phyloP scores from a whole-genome alignment of 92 coral and sea anemone genomes.

The Hydrozoanthus gracilis region DNA sequence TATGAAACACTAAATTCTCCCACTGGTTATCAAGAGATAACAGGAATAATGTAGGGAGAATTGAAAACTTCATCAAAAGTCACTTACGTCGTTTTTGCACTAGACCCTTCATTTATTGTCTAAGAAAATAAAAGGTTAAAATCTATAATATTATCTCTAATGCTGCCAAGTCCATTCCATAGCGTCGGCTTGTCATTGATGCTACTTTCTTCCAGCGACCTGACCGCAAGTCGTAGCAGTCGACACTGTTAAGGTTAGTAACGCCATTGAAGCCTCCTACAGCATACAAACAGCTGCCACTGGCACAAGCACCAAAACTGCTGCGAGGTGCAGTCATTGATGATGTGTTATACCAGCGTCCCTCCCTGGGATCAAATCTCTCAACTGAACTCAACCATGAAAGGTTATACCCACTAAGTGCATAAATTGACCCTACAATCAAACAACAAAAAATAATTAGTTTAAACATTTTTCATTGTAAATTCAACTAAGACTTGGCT shows the following conservation, averaged over 20 bases:
- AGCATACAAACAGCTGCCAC: constrained; percentile 59
- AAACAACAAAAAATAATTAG: neutral
- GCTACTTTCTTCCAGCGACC: constrained; percentile 66
- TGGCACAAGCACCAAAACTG: constrained; percentile 69
- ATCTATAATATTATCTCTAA: neutral
- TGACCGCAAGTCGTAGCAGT: constrained; percentile 67
- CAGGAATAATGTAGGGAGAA: too few species aligned
- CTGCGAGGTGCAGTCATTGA: constrained; percentile 72
- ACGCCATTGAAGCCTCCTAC: constrained; percentile 85
- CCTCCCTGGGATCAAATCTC: constrained; percentile 86
- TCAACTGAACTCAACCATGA: constrained; percentile 74
- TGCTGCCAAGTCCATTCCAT: constrained; percentile 76
- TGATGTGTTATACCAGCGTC: constrained; percentile 64
- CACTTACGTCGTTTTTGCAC: too few species aligned
- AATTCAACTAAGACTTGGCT: too few species aligned
- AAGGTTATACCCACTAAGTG: constrained; percentile 74
- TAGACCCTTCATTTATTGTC: too few species aligned
- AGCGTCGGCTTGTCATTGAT: constrained; percentile 75
- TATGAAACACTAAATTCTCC: too few species aligned
- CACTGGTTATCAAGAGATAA: too few species aligned
- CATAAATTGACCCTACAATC: constrained; percentile 72
- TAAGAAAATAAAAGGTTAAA: too few species aligned
- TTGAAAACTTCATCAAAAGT: too few species aligned
- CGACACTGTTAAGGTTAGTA: constrained; percentile 72
- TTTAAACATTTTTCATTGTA: too few species aligned